Evolutionary conservation across 2,888 invertebrate species (phyloP).

Genomic region (Lepidocyrtoides sp.): DNA sequence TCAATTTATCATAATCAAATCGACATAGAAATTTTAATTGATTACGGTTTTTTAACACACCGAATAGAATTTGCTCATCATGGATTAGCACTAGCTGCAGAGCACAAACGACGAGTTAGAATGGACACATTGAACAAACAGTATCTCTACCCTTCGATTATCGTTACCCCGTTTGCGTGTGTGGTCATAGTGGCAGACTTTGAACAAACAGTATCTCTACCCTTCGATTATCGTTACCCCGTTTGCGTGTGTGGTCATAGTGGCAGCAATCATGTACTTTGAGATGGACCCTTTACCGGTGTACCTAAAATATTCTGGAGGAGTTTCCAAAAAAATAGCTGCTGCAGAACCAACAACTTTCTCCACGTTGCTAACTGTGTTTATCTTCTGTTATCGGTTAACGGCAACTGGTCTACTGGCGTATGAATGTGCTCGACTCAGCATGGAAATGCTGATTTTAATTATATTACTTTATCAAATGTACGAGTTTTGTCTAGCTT

Average conservation of each 20-base stretch:
- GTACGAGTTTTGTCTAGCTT: conserved; percentile 21
- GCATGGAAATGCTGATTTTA: background rate
- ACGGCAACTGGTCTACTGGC: background rate
- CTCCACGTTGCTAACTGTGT: background rate
- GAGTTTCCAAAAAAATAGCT: background rate
- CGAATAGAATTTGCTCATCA: conserved; percentile 45
- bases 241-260: too few relatives aligned
- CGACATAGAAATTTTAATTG: too few relatives aligned
- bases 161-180: background rate
- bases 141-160: conserved; percentile 32
- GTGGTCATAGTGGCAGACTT: too few relatives aligned
- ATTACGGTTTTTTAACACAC: too few relatives aligned
- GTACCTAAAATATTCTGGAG: background rate
- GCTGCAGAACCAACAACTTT: background rate
- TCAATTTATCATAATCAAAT: too few relatives aligned
- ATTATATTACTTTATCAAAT: conserved; percentile 18
- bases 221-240: conserved; percentile 11
- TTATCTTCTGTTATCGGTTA: background rate
- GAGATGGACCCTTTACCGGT: conserved; percentile 5
- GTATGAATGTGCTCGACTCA: background rate
- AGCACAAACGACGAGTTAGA: background rate
- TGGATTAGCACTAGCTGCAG: background rate
- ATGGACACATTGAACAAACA: background rate
- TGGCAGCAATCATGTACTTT: background rate
- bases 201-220: conserved; percentile 6